These are phyloP conservation scores for Megaceryle torquata DNA, from an alignment of 2,113 vertebrate genomes.

Conservation along the genomic window DNA sequence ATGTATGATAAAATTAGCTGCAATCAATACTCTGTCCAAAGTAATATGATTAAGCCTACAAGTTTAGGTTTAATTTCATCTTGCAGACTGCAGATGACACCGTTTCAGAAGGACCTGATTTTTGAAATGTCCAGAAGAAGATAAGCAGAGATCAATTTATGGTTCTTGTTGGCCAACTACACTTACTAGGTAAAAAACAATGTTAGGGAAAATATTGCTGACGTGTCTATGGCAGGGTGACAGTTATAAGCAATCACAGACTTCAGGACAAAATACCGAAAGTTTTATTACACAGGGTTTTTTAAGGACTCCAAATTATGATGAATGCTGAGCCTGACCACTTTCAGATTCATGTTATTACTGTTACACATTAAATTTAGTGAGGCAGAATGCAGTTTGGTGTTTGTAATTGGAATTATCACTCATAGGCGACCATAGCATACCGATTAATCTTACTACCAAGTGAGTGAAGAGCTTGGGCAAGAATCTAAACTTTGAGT, in stretches of 20 bases:
- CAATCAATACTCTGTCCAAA: conserved; percentile 39
- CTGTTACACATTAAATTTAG: background rate
- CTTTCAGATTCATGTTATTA: background rate
- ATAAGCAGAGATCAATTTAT: background rate
- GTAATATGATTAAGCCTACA: conserved; percentile 30
- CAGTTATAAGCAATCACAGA: background rate
- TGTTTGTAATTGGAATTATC: background rate
- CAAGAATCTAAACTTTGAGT: background rate
- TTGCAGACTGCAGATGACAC: background rate
- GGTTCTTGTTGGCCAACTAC: background rate
- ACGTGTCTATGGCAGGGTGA: background rate
- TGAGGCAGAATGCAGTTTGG: background rate
- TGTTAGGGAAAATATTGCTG: background rate
- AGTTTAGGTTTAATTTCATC: conserved; percentile 28
- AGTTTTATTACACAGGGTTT: background rate
- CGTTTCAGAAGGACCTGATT: background rate
- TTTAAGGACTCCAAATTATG: background rate
- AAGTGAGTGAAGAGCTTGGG: background rate
- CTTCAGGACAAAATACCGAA: background rate
- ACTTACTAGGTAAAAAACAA: background rate
- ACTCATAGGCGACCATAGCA: background rate
- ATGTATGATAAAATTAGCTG: conserved; percentile 27
- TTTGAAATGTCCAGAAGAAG: background rate
- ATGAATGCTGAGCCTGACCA: background rate
- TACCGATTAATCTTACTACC: background rate